Evolutionary conservation across 2,797 vertebrate genomes (phyloP).

Genomic region (Gadopsis marmoratus): DNA sequence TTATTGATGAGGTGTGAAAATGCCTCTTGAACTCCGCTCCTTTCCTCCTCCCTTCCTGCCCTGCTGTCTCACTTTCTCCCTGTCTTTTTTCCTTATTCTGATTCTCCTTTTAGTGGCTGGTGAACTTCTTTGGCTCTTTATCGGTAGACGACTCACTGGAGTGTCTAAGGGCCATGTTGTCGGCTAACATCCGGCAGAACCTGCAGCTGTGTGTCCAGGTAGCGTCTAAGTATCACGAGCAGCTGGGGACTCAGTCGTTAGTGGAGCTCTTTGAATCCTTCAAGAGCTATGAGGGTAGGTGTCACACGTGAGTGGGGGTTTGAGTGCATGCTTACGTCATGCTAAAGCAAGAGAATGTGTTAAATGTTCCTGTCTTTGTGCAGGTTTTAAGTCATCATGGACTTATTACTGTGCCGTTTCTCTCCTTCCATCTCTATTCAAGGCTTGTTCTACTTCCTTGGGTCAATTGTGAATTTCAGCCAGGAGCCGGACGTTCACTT

Average conservation of each 20-base stretch:
- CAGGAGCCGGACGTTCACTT: slow-evolving; percentile 93
- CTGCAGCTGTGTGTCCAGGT: slow-evolving; percentile 93
- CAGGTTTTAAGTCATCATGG: not conserved
- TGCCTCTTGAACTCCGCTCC: not conserved
- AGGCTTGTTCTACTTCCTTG: slow-evolving; percentile 94
- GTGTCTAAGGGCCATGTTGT: slow-evolving; percentile 92
- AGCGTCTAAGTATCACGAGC: slow-evolving; percentile 94
- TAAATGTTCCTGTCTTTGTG: not conserved
- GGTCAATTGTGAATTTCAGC: slow-evolving; percentile 94
- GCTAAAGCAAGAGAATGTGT: slow-evolving; percentile 9
- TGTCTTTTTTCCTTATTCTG: not conserved
- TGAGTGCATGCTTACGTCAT: not conserved
- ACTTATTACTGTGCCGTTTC: slow-evolving; percentile 18
- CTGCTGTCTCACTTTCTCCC: slow-evolving; percentile 5
- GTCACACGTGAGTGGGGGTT: not conserved
- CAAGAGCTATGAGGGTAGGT: slow-evolving; percentile 94
- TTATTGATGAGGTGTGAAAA: slow-evolving; percentile 22
- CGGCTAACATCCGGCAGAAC: slow-evolving; percentile 93
- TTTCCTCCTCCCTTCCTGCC: not conserved
- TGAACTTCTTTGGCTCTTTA: slow-evolving; percentile 93
- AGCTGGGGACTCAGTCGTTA: slow-evolving; percentile 90
- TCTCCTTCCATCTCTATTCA: slow-evolving; percentile 42
- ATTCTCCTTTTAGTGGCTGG: slow-evolving; percentile 87
- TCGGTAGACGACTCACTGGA: slow-evolving; percentile 94
- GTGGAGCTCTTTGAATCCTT: slow-evolving; percentile 96